Evolutionary conservation across 2,113 vertebrate genomes (phyloP), one percentile per base, ranked within the genome.

Genomic region (Speoplatyrhinus poulsoni): DNA sequence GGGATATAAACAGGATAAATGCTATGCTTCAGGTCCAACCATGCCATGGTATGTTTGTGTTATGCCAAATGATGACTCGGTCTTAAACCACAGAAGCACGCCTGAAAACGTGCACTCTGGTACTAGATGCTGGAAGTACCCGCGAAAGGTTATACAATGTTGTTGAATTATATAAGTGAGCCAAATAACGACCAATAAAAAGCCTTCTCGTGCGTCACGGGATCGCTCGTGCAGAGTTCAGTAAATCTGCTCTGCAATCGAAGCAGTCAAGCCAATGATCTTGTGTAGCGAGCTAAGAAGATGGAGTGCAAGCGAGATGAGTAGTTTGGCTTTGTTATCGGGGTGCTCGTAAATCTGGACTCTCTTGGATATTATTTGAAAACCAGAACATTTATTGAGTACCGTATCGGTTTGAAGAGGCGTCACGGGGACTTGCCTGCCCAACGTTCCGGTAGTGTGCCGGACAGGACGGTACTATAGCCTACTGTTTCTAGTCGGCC

Each of bases 131-230:
- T 36, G 53, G 26, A 10, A n/a, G 46, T 4, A 56, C n/a, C 65
- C 4, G 56, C 50, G 3, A 60, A 15, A 58, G 62, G 79, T 89
- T 92, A 92, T 84, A 91, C 89, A 92, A 92, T 73, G 76, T 71
- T n/a, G 60, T 46, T 36, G 49, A 70, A 67, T 93, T 93, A 93
- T 91, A 91, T 93, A 93, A 93, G 88, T 76, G 85, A 85, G 85
- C 81, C 85, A 88, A 62, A 86, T 71, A 65, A 12, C 3, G 0
- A 11, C 89, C 89, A 90, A 90, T 88, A 1, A 60, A 15, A 68
- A 19, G 1, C 0, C 12, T 60, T 1, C 8, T 26, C 15, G 17
- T 0, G 49, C 6, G 62, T 80, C 88, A 84, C 76, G 72, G 89
- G 84, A 82, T 19, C 46, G 41, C 32, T 8, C 48, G 63, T 12